Base-by-base conservation (phyloP, 1,140 invertebrate genomes). In the Zaprionus lachaisei region DNA sequence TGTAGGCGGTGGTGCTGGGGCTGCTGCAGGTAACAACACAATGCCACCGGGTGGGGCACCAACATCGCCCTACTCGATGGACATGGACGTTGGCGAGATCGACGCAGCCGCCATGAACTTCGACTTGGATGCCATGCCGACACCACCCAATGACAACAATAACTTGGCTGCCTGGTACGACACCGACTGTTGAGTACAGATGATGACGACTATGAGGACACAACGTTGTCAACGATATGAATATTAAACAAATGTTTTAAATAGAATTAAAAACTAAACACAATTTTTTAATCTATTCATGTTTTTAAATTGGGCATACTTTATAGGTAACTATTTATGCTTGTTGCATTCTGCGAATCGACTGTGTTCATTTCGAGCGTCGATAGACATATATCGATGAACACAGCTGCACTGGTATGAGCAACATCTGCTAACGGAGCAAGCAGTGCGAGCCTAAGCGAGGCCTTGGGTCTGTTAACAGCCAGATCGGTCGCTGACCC, bases 151-250 rank as follows among this genome's bases (percentile, higher is more conserved):
- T 83, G 97, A 98, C 92, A 97, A 98, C 93, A 97, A 96, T 92
- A 97, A 98, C 91, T 96, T 97, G 63, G 97, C 97, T 77, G 97
- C 97, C 81, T 98, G 98, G 98, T 98, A 98, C 94, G 98, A 99
- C 93, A 99, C 98, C 76, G 98, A 99, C 93, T 96, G 99, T 85
- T 99, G 96, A 94, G 62, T 66, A 63, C 38, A 72, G 57, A 89
- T 31, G 57, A 83, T 26, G n/a, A 58, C 31, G 31, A 58, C 56
- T 26, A 58, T 31, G 15, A 41, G 24, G 47, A 24, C 47, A 20
- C 34, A 17, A 31, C 1, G 9, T 58, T 58, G 17, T 67, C 38
- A 34, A 49, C 55, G n/a, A 67, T 58, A 89, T 83, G 80, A 65
- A 83, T 89, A 89, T 80, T 87, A 89, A 87, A 87, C 84, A 72